phyloP scores from a whole-genome alignment of 2,113 vertebrate genomes.

The Lamprotornis superbus region DNA sequence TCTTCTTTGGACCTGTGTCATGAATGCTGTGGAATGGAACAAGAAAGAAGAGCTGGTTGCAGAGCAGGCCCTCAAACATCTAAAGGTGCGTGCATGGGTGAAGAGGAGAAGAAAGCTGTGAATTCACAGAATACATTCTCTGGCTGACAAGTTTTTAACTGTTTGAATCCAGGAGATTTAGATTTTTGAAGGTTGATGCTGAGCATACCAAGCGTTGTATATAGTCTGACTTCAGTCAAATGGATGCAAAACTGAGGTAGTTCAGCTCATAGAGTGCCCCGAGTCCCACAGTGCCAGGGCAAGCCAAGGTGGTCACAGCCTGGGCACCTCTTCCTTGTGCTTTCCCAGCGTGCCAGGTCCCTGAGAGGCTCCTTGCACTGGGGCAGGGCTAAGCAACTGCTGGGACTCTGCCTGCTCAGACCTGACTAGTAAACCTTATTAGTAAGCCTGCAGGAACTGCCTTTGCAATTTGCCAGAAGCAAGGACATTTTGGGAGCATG shows the following conservation, averaged over 20 bases:
- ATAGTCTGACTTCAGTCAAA: not conserved
- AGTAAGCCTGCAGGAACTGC: not conserved
- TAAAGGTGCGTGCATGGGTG: conserved; percentile 75
- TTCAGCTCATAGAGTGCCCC: not conserved
- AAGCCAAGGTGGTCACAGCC: not conserved
- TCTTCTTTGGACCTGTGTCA: conserved; percentile 88
- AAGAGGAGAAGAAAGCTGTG: not conserved
- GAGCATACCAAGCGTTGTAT: not conserved
- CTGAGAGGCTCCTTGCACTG: not conserved
- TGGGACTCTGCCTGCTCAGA: not conserved
- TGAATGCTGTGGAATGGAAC: conserved; percentile 94
- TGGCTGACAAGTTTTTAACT: not conserved
- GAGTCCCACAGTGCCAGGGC: not conserved
- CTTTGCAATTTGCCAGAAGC: not conserved
- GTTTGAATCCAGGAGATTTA: not conserved
- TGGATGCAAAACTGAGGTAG: not conserved
- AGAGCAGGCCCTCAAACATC: conserved; percentile 91
- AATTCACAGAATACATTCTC: not conserved
- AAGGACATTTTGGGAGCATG: not conserved
- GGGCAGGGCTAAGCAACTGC: not conserved
- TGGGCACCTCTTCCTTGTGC: not conserved
- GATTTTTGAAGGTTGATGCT: not conserved
- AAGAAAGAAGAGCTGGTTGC: conserved; percentile 93
- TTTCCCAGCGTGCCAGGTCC: not conserved
- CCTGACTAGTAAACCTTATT: not conserved